Percentiles rank a stretch among this genome's conserved stretches.
These are phyloP conservation scores for Leucosticte australis DNA, from an alignment of 2,113 vertebrate genomes.

Conservation along the genomic window DNA sequence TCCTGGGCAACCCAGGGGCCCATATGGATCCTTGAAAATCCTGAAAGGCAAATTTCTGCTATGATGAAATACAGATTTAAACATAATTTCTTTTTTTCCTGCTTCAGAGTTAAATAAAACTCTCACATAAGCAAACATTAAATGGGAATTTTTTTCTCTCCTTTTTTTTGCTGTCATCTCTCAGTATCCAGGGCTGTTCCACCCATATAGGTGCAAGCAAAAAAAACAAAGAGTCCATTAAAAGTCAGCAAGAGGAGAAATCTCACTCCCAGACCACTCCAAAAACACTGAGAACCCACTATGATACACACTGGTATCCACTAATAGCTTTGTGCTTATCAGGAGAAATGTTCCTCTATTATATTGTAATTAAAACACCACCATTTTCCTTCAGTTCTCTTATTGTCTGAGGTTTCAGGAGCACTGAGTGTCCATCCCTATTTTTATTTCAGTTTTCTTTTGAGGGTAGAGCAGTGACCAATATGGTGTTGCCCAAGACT, in stretches of 20 bases:
- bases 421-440: neutral
- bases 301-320: neutral
- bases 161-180: neutral
- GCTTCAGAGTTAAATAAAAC: neutral
- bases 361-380: neutral
- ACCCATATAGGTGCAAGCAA: neutral
- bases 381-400: neutral
- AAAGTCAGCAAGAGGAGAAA: neutral
- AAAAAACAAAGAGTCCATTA: neutral
- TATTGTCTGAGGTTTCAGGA: neutral
- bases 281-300: neutral
- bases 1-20: neutral
- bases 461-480: neutral
- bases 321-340: neutral
- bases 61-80: neutral
- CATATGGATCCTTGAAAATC: neutral
- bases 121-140: neutral
- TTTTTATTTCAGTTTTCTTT: neutral
- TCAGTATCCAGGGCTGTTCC: neutral
- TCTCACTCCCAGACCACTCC: neutral
- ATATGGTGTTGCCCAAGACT: neutral
- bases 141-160: neutral
- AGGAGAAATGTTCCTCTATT: neutral
- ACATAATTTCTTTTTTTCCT: neutral
- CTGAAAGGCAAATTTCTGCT: neutral